These are phyloP conservation scores for Caerostris darwini DNA, from an alignment of 1,140 invertebrate species.

Conservation along the genomic window DNA sequence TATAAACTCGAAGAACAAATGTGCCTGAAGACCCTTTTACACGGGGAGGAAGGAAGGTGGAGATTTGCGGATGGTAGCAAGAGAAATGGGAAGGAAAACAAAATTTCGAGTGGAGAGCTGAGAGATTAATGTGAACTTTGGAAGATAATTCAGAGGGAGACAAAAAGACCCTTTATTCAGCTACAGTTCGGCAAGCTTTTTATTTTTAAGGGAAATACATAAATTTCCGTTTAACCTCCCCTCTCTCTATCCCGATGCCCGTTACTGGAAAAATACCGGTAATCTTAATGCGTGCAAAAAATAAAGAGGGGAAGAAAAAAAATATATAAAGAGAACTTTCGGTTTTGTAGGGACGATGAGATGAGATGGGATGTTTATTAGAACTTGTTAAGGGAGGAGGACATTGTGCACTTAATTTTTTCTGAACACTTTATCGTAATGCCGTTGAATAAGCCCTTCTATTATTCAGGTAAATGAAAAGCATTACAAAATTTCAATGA, in stretches of 20 bases:
- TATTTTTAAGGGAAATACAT: constrained; percentile 48
- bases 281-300: no score
- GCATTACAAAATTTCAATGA: no score
- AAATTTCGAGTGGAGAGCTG: constrained; percentile 26
- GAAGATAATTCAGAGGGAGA: constrained; percentile 58
- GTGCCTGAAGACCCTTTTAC: constrained; percentile 72
- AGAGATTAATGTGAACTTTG: constrained; percentile 67
- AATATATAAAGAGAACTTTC: no score
- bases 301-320: no score
- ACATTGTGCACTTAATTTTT: no score
- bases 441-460: no score
- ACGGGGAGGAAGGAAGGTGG: constrained; percentile 32
- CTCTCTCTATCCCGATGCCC: background rate
- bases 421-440: no score
- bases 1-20: constrained; percentile 74
- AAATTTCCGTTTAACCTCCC: constrained; percentile 1
- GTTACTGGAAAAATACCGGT: no score
- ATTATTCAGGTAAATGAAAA: no score
- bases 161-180: constrained; percentile 48
- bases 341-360: no score
- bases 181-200: background rate
- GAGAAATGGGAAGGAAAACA: constrained; percentile 60
- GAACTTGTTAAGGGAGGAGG: no score
- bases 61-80: constrained; percentile 41
- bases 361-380: no score